Evolutionary conservation across 1,140 invertebrate genomes (phyloP).

Genomic region (Protaetia brevitarsis): DNA sequence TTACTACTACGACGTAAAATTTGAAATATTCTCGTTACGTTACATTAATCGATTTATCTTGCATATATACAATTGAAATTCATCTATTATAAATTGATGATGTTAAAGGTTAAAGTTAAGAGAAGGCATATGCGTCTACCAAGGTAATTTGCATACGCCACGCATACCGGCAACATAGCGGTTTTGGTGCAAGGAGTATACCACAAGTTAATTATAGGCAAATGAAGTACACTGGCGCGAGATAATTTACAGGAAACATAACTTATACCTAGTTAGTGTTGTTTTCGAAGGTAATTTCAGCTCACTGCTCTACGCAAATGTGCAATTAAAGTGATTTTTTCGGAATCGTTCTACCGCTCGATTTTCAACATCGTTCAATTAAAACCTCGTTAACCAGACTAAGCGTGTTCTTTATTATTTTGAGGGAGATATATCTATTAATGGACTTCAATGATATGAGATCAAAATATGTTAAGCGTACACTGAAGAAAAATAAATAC

Average conservation of each 20-base stretch:
- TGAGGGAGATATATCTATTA: background rate
- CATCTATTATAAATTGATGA: no score
- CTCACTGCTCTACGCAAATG: background rate
- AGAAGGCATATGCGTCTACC: no score
- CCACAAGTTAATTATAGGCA: background rate
- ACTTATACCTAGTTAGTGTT: background rate
- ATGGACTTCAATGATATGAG: background rate
- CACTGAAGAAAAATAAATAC: no score
- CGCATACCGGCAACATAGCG: no score
- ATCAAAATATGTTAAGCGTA: background rate
- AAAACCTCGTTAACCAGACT: background rate
- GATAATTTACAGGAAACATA: slow-evolving; percentile 8
- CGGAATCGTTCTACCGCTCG: background rate
- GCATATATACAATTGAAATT: no score
- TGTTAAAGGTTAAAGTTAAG: no score
- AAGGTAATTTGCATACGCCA: no score
- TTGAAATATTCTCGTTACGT: no score
- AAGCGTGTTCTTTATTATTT: background rate
- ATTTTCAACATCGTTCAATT: background rate
- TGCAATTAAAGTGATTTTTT: background rate
- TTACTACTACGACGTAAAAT: no score
- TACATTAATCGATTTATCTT: no score
- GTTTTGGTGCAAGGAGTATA: background rate
- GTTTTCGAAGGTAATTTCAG: background rate
- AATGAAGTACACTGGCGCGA: background rate